Percentiles rank a stretch among this genome's conserved stretches.
These are phyloP conservation scores for Labrus mixtus DNA, from an alignment of 2,113 vertebrate genomes.

Conservation along the genomic window DNA sequence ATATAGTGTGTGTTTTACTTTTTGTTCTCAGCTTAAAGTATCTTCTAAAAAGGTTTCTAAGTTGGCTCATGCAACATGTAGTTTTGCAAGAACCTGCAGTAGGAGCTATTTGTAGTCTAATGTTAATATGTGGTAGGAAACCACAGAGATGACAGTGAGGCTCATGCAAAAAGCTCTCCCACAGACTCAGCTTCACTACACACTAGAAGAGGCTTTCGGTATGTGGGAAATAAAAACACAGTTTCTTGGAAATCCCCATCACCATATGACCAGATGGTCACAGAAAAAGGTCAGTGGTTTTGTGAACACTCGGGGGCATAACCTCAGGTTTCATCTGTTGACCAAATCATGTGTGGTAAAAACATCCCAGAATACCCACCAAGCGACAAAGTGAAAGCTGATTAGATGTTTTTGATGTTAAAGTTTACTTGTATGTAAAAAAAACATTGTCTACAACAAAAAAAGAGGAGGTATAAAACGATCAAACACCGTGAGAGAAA, in stretches of 20 bases:
- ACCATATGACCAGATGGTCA: slow-evolving; percentile 3
- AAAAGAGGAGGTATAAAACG: neutral
- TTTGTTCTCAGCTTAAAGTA: neutral
- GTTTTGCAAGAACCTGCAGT: neutral
- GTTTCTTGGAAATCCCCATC: slow-evolving; percentile 42
- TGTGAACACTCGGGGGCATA: neutral
- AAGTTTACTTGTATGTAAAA: neutral
- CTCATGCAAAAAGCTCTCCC: neutral
- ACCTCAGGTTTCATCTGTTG: slow-evolving; percentile 9
- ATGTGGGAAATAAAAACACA: neutral
- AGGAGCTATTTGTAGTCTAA: slow-evolving; percentile 6
- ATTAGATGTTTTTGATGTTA: neutral
- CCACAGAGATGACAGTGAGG: slow-evolving; percentile 28
- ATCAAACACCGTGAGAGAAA: slow-evolving; percentile 7
- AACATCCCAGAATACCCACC: slow-evolving; percentile 1
- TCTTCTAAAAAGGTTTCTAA: neutral
- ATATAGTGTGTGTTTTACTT: no score
- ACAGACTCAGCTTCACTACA: neutral
- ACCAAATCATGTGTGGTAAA: neutral
- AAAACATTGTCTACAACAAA: neutral
- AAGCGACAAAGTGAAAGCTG: neutral
- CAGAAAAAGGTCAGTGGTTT: slow-evolving; percentile 2
- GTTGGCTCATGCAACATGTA: neutral
- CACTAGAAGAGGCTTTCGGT: slow-evolving; percentile 11
- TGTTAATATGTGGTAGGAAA: slow-evolving; percentile 46